phyloP scores from a whole-genome alignment of 1,140 invertebrate genomes.

The Papilio polyxenes region DNA sequence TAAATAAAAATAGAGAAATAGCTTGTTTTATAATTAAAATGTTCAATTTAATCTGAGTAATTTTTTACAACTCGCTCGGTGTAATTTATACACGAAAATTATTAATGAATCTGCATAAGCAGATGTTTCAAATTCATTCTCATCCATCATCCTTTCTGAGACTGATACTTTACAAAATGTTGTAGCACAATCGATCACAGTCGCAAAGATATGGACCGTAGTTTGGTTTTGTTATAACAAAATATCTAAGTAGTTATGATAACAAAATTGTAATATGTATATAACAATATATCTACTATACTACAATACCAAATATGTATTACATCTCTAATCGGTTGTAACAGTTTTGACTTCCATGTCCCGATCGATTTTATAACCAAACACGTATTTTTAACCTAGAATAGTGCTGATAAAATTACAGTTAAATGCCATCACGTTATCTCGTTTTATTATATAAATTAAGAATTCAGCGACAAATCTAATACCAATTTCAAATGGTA shows the following conservation, averaged over 20 bases:
- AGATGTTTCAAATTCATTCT: slow-evolving; percentile 7
- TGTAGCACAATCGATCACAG: slow-evolving; percentile 3
- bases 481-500: neutral
- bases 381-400: neutral
- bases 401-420: neutral
- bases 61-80: neutral
- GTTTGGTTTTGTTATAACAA: slow-evolving; percentile 15
- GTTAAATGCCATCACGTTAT: neutral
- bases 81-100: slow-evolving; percentile 3
- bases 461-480: neutral
- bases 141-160: slow-evolving; percentile 7
- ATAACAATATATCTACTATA: neutral
- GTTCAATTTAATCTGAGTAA: neutral
- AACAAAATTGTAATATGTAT: neutral
- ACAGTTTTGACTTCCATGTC: neutral
- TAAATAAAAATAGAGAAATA: neutral
- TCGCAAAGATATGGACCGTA: neutral
- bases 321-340: neutral
- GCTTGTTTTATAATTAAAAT: neutral
- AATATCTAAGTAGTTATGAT: neutral
- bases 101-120: neutral
- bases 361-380: neutral
- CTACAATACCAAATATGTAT: too few species aligned
- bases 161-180: slow-evolving; percentile 20
- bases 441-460: neutral